Evolutionary conservation across 2,797 vertebrate species (phyloP).

Genomic region (Pseudopleuronectes americanus): DNA sequence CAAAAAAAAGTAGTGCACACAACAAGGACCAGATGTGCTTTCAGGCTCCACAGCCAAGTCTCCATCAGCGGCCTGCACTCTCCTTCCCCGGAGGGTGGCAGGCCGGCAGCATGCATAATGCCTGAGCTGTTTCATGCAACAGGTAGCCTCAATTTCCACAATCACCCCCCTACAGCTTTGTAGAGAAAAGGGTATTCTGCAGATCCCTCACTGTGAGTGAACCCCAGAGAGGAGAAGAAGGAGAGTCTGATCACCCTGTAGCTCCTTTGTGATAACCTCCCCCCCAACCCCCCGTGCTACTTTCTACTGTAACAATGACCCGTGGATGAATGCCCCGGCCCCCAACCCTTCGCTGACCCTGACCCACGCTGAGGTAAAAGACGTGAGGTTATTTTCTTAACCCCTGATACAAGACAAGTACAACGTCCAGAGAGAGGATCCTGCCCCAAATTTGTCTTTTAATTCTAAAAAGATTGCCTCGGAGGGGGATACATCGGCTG

Average conservation of each 20-base stretch:
- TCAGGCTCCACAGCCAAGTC: constrained; percentile 74
- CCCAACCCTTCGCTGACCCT: constrained; percentile 42
- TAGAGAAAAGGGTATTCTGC: constrained; percentile 38
- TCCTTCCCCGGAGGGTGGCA: constrained; percentile 72
- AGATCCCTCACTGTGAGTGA: constrained; percentile 52
- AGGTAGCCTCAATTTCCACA: constrained; percentile 79
- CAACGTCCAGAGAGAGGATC: constrained; percentile 66
- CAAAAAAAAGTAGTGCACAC: constrained; percentile 57
- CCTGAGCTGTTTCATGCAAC: constrained; percentile 81
- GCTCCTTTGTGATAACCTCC: constrained; percentile 54
- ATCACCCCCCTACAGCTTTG: constrained; percentile 56
- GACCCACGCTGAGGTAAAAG: constrained; percentile 57
- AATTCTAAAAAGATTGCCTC: constrained; percentile 68
- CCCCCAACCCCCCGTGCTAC: constrained; percentile 25
- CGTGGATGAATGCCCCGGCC: constrained; percentile 51
- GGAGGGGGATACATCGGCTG: constrained; percentile 55
- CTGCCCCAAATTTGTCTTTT: constrained; percentile 76
- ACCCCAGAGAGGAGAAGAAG: constrained; percentile 46
- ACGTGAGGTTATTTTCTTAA: constrained; percentile 77
- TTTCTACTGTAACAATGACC: constrained; percentile 75
- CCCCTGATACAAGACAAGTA: constrained; percentile 73
- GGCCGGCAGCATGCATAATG: constrained; percentile 78
- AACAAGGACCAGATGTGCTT: constrained; percentile 83
- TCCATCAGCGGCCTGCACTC: constrained; percentile 71
- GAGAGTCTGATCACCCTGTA: constrained; percentile 42